Evolutionary conservation across 2,888 invertebrate species (phyloP).

Genomic region (Phyllotreta cruciferae): DNA sequence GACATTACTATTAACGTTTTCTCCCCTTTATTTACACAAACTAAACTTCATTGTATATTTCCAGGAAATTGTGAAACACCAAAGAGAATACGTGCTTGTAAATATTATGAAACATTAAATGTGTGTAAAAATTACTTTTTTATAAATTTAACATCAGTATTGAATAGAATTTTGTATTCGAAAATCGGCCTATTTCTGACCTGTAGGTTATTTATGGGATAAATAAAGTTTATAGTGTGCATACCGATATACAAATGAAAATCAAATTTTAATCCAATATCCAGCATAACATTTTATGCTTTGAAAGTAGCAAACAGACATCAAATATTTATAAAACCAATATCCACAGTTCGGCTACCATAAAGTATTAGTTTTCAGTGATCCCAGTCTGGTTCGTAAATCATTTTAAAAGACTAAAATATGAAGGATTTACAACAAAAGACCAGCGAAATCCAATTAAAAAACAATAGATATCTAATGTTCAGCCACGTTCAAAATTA

Average conservation of each 20-base stretch:
- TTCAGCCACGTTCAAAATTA: constrained; percentile 32
- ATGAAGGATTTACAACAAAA: constrained; percentile 31
- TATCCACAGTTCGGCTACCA: constrained; percentile 9
- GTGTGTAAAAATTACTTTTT: too few relatives aligned
- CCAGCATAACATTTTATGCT: constrained; percentile 12
- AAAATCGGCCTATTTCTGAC: too few relatives aligned
- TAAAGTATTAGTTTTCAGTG: constrained; percentile 14
- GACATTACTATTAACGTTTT: too few relatives aligned
- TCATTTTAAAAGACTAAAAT: constrained; percentile 25
- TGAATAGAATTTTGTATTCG: too few relatives aligned
- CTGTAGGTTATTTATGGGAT: too few relatives aligned
- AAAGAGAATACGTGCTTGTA: too few relatives aligned
- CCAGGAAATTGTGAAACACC: too few relatives aligned
- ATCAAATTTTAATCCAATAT: constrained; percentile 11
- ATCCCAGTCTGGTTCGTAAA: constrained; percentile 1
- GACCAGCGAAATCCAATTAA: constrained; percentile 32
- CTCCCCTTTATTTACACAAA: too few relatives aligned
- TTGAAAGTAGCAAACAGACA: constrained; percentile 10
- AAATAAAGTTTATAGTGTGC: background rate
- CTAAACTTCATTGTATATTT: too few relatives aligned
- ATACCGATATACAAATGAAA: constrained; percentile 7
- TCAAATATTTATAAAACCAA: constrained; percentile 16
- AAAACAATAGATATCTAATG: constrained; percentile 34
- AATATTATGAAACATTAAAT: too few relatives aligned
- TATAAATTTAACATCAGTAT: too few relatives aligned